Evolutionary conservation across 2,888 invertebrate genomes (phyloP).

Genomic region (Toxonevra muliebris): DNA sequence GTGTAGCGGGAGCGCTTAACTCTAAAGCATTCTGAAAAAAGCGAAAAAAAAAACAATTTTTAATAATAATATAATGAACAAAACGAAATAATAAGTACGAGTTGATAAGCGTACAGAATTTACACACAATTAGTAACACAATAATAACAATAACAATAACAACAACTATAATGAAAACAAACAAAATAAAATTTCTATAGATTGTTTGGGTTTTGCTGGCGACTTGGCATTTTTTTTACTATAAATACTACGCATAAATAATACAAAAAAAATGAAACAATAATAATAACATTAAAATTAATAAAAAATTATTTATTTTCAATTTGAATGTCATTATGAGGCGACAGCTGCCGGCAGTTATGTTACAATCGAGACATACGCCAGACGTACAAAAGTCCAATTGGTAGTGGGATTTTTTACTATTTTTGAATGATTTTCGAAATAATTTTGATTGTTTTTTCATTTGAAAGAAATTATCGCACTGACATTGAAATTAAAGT

Average conservation of each 20-base stretch:
- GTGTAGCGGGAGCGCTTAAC: conserved; percentile 89
- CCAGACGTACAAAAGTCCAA: conserved; percentile 16
- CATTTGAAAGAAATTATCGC: neutral
- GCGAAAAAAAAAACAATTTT: conserved; percentile 17
- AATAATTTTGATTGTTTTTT: neutral
- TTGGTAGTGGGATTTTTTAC: neutral
- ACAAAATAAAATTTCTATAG: too few species aligned
- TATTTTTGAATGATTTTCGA: neutral
- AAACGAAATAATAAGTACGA: neutral
- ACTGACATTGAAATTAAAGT: neutral
- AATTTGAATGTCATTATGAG: conserved; percentile 1
- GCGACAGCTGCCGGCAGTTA: neutral
- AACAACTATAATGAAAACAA: neutral
- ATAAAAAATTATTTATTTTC: neutral
- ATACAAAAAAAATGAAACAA: neutral
- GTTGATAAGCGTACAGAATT: neutral
- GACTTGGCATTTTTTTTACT: too few species aligned
- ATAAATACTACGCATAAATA: neutral
- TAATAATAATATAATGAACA: neutral
- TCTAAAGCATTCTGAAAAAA: conserved; percentile 87
- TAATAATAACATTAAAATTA: neutral
- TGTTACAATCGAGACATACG: conserved; percentile 7
- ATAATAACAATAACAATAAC: conserved; percentile 2
- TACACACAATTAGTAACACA: neutral
- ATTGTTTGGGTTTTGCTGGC: too few species aligned